phyloP scores from a whole-genome alignment of 1,140 invertebrate species.

The Ceratosolen solmsi region DNA sequence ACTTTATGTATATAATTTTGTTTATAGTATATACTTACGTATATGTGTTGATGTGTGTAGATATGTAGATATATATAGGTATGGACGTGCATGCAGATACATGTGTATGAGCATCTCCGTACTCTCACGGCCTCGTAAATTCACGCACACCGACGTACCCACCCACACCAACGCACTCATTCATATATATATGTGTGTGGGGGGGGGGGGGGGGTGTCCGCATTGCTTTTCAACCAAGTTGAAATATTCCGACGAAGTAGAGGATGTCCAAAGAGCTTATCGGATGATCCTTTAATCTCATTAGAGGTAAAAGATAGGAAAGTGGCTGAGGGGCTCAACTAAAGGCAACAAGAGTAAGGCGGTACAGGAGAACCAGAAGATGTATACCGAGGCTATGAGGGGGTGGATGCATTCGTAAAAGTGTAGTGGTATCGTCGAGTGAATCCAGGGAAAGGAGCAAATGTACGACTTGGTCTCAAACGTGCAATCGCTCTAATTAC shows the following conservation, averaged over 20 bases:
- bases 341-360: conserved; percentile 23
- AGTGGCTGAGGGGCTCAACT: conserved; percentile 25
- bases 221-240: conserved; percentile 33
- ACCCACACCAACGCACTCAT: background rate
- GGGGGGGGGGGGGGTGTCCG: background rate
- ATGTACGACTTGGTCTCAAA: background rate
- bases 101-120: background rate
- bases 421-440: background rate
- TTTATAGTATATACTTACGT: background rate
- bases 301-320: conserved; percentile 50
- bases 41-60: background rate
- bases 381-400: conserved; percentile 2
- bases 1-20: conserved; percentile 4
- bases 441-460: background rate
- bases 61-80: background rate
- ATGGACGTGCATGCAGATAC: background rate
- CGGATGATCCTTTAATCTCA: conserved; percentile 59
- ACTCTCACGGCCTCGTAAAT: no score
- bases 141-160: no score
- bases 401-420: background rate
- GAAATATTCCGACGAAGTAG: conserved; percentile 55
- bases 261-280: conserved; percentile 58
- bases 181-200: conserved; percentile 2
- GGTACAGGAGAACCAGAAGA: conserved; percentile 1
- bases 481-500: conserved; percentile 1